Evolutionary conservation across 2,113 vertebrate species (phyloP), one percentile per base, ranked within the genome.

Genomic region (Phaethornis superciliosus): DNA sequence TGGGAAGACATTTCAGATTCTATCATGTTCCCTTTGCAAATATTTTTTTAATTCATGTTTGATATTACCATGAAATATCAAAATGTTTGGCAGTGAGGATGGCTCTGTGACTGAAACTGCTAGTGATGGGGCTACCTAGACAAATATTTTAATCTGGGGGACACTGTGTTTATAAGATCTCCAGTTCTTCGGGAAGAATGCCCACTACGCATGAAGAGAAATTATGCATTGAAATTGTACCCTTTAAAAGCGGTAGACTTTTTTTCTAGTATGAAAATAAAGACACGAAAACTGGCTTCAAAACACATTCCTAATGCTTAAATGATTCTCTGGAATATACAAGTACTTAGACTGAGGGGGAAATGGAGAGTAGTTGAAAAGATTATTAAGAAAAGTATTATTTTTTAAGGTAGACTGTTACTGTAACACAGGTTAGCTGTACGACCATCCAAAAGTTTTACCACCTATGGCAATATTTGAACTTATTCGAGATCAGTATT

Each of bases 301-400:
- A 87, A 90, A 37, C 55, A 76, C 62, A 87, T 94, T 93, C 78
- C 59, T 95, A 72, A 94, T 22, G 65, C 27, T 90, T 93, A 85
- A 85, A 62, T 28, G 26, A 23, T 72, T 89, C 42, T 83, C 79
- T 91, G 71, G 32, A 91, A 88, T 47, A 83, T 35, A 58, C 9
- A 81, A 85, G 16, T 75, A 89, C 47, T 93, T 83, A 56, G 71
- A 30, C 56, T 84, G 69, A 59, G 23, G 9, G 40, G 35, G n/a
- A 72, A 92, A 84, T 15, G 22, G 65, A 89, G 28, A 72, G 28
- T 33, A 86, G 82, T 94, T 88, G 30, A 93, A 95, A 47, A 86
- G 68, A 95, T 93, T 88, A 85, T 81, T 83, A 11, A 44, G 27
- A 90, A 72, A 67, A 69, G 22, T 55, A 16, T 59, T 37, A 30